Evolutionary conservation across 2,888 invertebrate species (phyloP), one percentile per base, ranked within the genome.

Genomic region (Exephanes ischioxanthus): DNA sequence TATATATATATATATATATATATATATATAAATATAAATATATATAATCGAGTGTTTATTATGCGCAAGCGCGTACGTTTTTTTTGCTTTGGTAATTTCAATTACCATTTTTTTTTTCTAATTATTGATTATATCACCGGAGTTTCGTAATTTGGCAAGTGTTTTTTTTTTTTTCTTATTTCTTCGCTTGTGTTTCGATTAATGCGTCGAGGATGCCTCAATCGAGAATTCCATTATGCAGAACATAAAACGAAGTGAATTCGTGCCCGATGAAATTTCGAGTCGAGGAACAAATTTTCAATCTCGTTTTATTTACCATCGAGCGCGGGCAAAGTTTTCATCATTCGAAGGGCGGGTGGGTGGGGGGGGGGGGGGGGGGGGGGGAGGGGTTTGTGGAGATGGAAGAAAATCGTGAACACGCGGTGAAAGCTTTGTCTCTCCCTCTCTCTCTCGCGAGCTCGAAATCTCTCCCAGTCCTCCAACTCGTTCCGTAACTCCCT

Each of bases 371-470:
- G 58, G 19, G 48, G 9, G 30, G 30, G 30, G 30, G 0, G 0
- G 30, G 30, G 30, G 30, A 3, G 3, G 19, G 19, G 19, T 55
- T 7, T 11, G 55, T 19, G 16, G 16, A 37, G 33, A n/a, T 7
- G 33, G 63, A 33, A 71, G 63, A 80, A 72, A 53, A 72, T 71
- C 79, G 66, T 53, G 58, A 66, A 71, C 79, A 72, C 63, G 45
- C 19, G 45, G 22, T 19, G 68, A 48, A 68, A 68, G 68, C 68
- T 45, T 68, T 45, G 14, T 33, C 30, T 55, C 71, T 33, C 71
- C 48, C 45, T 58, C 22, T 63, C 22, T 63, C 37, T 63, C 71
- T 22, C 48, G 58, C 33, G 55, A 68, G 37, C 61, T 61, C 66
- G n/a, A 80, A 68, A 68, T 67, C 51, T 16, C 48, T n/a, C 41